Evolutionary conservation across 2,113 vertebrate species (phyloP).

Genomic region (Petrocephalus zakoni): DNA sequence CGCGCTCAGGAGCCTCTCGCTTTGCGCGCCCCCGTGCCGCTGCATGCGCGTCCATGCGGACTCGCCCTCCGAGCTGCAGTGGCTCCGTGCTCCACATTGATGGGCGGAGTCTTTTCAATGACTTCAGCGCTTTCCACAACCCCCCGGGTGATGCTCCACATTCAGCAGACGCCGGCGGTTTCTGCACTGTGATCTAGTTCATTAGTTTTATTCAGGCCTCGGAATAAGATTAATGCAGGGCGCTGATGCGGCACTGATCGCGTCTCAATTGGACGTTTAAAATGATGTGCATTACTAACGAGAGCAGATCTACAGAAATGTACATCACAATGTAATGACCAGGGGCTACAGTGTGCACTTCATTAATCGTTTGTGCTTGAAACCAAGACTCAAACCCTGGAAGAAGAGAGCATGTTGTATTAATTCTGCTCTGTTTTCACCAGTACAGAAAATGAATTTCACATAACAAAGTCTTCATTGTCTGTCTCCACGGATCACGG

Average conservation of each 20-base stretch:
- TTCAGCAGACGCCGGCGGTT: neutral
- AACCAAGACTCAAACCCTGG: neutral
- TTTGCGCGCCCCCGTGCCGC: neutral
- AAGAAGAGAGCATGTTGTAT: neutral
- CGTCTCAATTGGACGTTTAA: neutral
- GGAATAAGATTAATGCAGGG: neutral
- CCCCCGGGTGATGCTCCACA: neutral
- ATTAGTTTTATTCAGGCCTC: neutral
- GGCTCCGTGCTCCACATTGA: neutral
- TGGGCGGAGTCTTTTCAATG: slow-evolving; percentile 12
- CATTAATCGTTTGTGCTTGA: neutral
- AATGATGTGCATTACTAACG: neutral
- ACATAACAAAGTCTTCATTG: neutral
- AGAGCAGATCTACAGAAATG: neutral
- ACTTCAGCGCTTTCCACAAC: slow-evolving; percentile 11
- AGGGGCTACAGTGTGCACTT: neutral
- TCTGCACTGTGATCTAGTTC: neutral
- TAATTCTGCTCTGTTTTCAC: neutral
- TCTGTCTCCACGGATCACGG: neutral
- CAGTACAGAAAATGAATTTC: neutral
- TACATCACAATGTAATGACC: neutral
- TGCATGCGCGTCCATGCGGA: neutral
- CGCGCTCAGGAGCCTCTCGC: slow-evolving; percentile 16
- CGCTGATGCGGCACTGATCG: neutral
- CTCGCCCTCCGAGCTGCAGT: neutral